These are phyloP conservation scores for Plebejus melissa DNA, from an alignment of 2,888 invertebrate genomes.

Conservation along the genomic window DNA sequence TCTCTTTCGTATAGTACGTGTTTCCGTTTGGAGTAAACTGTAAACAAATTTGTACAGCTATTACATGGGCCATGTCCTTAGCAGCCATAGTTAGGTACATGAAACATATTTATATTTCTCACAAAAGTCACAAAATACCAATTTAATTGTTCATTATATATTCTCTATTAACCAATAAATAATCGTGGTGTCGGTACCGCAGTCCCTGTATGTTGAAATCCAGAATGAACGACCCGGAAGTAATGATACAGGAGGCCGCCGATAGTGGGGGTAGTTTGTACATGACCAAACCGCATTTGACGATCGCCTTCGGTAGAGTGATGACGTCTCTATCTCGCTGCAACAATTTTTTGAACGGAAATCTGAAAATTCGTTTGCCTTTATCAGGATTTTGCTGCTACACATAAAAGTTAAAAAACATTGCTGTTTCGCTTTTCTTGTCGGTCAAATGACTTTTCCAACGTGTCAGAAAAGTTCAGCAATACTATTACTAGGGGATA, in stretches of 20 bases:
- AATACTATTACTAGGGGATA: background rate
- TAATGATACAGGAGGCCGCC: constrained; percentile 64
- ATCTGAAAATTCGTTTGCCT: constrained; percentile 44
- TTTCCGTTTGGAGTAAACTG: constrained; percentile 66
- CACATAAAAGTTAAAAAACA: background rate
- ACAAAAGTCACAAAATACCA: background rate
- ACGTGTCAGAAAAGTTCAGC: background rate
- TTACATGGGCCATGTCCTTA: background rate
- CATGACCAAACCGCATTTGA: constrained; percentile 69
- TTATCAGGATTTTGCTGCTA: background rate
- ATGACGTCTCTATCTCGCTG: constrained; percentile 59
- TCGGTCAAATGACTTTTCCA: no score
- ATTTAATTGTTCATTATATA: constrained; percentile 15
- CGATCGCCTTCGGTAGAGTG: constrained; percentile 63
- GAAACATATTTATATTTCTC: background rate
- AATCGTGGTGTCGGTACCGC: constrained; percentile 66
- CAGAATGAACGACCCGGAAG: constrained; percentile 69
- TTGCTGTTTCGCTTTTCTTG: no score
- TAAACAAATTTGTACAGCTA: background rate
- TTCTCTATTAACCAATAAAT: constrained; percentile 49
- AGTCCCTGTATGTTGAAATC: constrained; percentile 72
- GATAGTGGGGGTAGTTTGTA: constrained; percentile 71
- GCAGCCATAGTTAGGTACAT: no score
- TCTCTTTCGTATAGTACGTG: constrained; percentile 65
- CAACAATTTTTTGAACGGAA: constrained; percentile 65